phyloP scores from a whole-genome alignment of 2,797 vertebrate species.

The Pangasius djambal region DNA sequence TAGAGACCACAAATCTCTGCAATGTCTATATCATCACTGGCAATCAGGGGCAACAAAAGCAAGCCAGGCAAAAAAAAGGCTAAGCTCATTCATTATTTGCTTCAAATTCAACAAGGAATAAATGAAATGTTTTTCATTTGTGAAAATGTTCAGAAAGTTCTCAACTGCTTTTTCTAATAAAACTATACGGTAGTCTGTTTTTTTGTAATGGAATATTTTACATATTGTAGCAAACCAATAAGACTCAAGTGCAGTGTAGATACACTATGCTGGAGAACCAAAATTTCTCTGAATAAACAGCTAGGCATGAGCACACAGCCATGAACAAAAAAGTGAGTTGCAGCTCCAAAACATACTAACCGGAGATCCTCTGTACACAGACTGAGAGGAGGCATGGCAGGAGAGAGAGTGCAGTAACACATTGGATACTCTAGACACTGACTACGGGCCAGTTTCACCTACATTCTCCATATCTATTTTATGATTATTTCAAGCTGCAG shows the following conservation, averaged over 20 bases:
- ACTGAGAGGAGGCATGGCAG: conserved; percentile 84
- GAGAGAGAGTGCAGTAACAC: conserved; percentile 74
- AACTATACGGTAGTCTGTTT: not conserved
- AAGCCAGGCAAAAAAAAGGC: conserved; percentile 51
- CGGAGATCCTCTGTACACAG: conserved; percentile 96
- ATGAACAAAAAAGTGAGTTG: conserved; percentile 36
- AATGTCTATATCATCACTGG: not conserved
- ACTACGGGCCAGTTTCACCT: not conserved
- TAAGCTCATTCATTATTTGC: not conserved
- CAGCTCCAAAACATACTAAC: conserved; percentile 79
- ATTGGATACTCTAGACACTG: not conserved
- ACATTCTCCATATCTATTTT: not conserved
- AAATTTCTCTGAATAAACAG: conserved; percentile 28
- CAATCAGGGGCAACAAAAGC: conserved; percentile 63
- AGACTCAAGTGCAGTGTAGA: conserved; percentile 14
- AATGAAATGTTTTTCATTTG: not conserved
- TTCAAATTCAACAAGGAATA: conserved; percentile 12
- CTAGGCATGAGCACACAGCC: conserved; percentile 58
- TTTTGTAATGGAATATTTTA: conserved; percentile 12
- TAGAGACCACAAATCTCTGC: not conserved
- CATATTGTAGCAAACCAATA: conserved; percentile 16
- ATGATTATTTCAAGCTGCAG: not conserved
- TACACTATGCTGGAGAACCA: not conserved
- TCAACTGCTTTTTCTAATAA: not conserved
- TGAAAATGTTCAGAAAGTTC: too few species aligned